These are phyloP conservation scores for Haliaeetus albicilla DNA, from an alignment of 2,797 vertebrate species.

Conservation along the genomic window DNA sequence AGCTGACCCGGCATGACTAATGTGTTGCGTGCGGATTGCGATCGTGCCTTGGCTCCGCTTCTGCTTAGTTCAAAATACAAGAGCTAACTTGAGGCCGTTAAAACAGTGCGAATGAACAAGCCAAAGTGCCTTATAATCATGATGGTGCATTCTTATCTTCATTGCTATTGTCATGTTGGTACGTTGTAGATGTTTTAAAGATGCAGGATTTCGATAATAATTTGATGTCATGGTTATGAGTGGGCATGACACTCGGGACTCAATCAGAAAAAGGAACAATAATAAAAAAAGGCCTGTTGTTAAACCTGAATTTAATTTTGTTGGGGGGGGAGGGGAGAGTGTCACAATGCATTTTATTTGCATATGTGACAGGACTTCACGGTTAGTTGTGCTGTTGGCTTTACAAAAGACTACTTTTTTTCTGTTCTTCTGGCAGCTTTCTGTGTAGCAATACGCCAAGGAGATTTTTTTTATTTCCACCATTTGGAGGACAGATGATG, in stretches of 20 bases:
- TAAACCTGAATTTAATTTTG: neutral
- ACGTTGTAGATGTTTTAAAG: neutral
- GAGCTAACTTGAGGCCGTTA: neutral
- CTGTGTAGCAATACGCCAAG: rapidly evolving
- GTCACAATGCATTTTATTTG: neutral
- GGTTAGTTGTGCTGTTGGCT: neutral
- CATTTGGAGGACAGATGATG: neutral
- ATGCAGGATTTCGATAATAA: neutral
- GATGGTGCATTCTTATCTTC: neutral
- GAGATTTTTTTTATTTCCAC: neutral
- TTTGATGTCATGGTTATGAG: neutral
- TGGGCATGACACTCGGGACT: no score
- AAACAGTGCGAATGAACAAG: neutral
- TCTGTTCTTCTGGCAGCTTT: neutral
- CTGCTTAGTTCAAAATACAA: neutral
- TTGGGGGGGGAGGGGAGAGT: no score
- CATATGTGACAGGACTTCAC: neutral
- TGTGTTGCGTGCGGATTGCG: neutral
- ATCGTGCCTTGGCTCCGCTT: neutral
- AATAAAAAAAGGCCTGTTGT: neutral
- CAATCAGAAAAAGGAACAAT: neutral
- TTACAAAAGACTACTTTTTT: neutral
- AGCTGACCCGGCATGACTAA: neutral
- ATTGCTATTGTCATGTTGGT: neutral
- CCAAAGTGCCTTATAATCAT: rapidly evolving